Evolutionary conservation across 2,888 invertebrate species (phyloP).

Genomic region (Melinopterus prodromus): DNA sequence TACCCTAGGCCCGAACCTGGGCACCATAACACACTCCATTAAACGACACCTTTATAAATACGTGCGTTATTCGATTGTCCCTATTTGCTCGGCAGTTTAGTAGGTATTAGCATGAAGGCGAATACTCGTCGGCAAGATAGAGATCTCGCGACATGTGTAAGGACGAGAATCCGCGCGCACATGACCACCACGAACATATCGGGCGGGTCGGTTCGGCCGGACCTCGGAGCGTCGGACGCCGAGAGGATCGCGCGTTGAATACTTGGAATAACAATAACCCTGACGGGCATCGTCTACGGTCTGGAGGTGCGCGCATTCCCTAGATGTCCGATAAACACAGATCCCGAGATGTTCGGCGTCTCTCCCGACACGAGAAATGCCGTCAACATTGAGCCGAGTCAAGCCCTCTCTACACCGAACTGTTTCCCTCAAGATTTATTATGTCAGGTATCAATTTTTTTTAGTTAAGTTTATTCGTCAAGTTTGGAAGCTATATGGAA

Average conservation of each 20-base stretch:
- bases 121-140: background rate
- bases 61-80: background rate
- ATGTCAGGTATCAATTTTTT: no score
- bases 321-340: constrained; percentile 25
- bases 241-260: constrained; percentile 10
- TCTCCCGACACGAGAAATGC: background rate
- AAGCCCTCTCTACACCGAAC: background rate
- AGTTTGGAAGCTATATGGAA: no score
- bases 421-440: background rate
- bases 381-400: background rate
- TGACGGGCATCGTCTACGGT: background rate
- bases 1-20: no score
- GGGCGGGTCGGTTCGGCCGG: background rate
- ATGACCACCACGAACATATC: background rate
- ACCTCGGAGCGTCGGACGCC: background rate
- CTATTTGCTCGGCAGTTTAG: background rate
- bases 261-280: constrained; percentile 23
- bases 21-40: no score
- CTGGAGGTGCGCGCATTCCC: constrained; percentile 20
- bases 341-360: constrained; percentile 8
- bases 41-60: background rate
- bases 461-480: no score
- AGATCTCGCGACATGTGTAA: background rate
- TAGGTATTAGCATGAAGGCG: background rate
- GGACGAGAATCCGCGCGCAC: background rate